These are phyloP conservation scores for Ooceraea biroi DNA, from an alignment of 1,140 invertebrate species.

Conservation along the genomic window DNA sequence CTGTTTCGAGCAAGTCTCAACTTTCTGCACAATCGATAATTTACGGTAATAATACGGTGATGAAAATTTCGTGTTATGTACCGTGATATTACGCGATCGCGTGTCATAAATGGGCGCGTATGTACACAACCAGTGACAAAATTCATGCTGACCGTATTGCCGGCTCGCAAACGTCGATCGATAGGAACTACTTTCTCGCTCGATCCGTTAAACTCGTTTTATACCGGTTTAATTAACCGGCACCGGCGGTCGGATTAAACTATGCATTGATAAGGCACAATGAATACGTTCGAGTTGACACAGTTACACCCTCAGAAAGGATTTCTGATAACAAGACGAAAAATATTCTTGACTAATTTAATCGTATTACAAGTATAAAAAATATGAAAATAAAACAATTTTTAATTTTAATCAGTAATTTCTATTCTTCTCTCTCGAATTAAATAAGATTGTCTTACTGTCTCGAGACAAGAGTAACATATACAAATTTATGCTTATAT, in stretches of 20 bases:
- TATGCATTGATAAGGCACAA: slow-evolving; percentile 25
- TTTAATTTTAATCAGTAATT: too few species aligned
- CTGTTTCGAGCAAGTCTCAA: neutral
- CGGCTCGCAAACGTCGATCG: slow-evolving; percentile 31
- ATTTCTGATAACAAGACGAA: too few species aligned
- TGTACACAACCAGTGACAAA: slow-evolving; percentile 1
- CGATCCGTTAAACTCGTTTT: slow-evolving; percentile 74
- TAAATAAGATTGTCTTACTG: too few species aligned
- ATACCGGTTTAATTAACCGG: slow-evolving; percentile 64
- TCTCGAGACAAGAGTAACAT: too few species aligned
- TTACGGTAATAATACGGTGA: neutral
- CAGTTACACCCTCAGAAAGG: slow-evolving; percentile 10
- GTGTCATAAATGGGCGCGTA: neutral
- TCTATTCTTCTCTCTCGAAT: too few species aligned
- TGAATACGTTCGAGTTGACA: slow-evolving; percentile 50
- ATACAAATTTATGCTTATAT: too few species aligned
- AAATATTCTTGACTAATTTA: too few species aligned
- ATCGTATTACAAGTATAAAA: too few species aligned
- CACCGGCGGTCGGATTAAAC: slow-evolving; percentile 60
- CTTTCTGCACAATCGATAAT: neutral
- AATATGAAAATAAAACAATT: too few species aligned
- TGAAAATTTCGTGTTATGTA: neutral
- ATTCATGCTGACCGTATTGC: slow-evolving; percentile 7
- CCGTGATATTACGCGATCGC: neutral
- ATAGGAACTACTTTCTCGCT: slow-evolving; percentile 76